A percentile compares a stretch with the other conserved stretches of the same genome.
These are phyloP conservation scores for Drosophila subpulchrella DNA, from an alignment of 1,140 invertebrate species.

Conservation along the genomic window DNA sequence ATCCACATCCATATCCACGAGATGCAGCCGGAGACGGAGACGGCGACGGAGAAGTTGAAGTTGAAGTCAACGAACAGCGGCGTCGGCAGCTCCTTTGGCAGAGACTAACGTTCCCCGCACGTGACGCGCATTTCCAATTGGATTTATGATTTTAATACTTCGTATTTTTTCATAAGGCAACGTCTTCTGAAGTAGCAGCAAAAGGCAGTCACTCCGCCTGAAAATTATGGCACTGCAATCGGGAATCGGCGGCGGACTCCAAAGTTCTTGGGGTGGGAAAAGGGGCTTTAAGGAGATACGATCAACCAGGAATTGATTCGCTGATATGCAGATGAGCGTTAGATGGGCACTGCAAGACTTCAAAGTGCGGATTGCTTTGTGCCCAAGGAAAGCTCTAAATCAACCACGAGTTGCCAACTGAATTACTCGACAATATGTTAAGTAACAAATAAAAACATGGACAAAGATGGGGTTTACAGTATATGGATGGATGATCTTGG, in stretches of 20 bases:
- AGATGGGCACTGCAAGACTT: slow-evolving; percentile 10
- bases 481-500: no score
- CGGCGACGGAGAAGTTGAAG: slow-evolving; percentile 12
- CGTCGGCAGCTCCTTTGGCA: slow-evolving; percentile 70
- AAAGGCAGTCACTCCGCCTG: slow-evolving; percentile 24
- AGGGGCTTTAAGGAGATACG: slow-evolving; percentile 4
- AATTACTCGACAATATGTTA: not conserved
- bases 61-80: slow-evolving; percentile 37
- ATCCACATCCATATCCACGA: slow-evolving; percentile 21
- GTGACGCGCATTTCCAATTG: slow-evolving; percentile 79
- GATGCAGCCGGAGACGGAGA: slow-evolving; percentile 25
- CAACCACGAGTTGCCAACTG: not conserved
- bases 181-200: slow-evolving; percentile 50
- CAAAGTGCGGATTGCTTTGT: slow-evolving; percentile 31
- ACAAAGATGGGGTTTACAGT: no score
- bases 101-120: slow-evolving; percentile 78
- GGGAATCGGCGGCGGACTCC: slow-evolving; percentile 8
- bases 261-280: slow-evolving; percentile 15
- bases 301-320: slow-evolving; percentile 41
- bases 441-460: not conserved
- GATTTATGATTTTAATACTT: slow-evolving; percentile 82
- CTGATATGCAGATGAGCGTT: slow-evolving; percentile 41
- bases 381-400: not conserved
- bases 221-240: slow-evolving; percentile 44
- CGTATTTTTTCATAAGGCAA: slow-evolving; percentile 78